Evolutionary conservation across 2,797 vertebrate genomes (phyloP), one percentile per base, ranked within the genome.

Genomic region (Pipistrellus pipistrellus): DNA sequence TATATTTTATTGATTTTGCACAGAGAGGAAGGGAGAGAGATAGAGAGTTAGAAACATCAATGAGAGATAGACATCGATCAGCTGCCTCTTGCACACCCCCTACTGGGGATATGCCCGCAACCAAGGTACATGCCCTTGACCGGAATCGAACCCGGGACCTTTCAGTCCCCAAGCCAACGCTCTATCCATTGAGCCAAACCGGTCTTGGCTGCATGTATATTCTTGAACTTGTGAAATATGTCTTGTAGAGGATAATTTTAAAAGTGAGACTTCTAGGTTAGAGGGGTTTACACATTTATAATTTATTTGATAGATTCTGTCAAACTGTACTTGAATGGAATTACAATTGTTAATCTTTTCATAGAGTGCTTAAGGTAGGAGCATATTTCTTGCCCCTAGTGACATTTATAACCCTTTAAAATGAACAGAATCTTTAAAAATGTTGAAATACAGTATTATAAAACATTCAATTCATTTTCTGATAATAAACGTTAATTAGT

Each of bases 391-490:
- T 83, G 14, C 41, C 59, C 3, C 12, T 75, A 32, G 32, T 75
- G 62, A 66, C 86, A 41, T 73, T 68, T 81, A 44, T 62, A 80
- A 77, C 1, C 12, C 55, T 94, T 84, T 90, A 59, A 94, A 90
- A 75, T 87, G 73, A 68, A 77, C 11, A 83, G 44, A 32, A 71
- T 87, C 21, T 80, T 88, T 62, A 51, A 90, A 89, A 76, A 81
- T 62, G 2, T 69, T 95, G 46, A 94, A 91, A 80, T 62, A 46
- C 3, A 48, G 35, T 59, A 6, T 93, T 95, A 86, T 68, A 72
- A 91, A 94, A 85, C 84, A 76, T n/a, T 94, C 53, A 69, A 51
- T 30, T 93, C 4, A 57, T 93, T 96, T 95, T 92, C 44, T 85
- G 89, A 80, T 82, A 62, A 53, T 94, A 88, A 83, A 51, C 71